Base-by-base conservation (phyloP, 2,113 vertebrate species). In the Gambusia affinis region DNA sequence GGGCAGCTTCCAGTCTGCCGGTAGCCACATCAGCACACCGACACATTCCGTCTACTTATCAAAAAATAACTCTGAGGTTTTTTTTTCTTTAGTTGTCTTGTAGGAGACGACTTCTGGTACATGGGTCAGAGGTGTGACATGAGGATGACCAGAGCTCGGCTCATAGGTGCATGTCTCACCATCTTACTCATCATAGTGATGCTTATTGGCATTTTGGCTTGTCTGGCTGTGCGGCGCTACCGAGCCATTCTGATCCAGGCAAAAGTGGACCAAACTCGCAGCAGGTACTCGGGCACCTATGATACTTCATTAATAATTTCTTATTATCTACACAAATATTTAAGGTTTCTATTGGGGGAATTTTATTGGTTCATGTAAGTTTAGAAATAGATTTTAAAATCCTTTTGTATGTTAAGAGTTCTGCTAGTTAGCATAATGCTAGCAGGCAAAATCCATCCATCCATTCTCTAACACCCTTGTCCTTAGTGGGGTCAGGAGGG, bases 101-200 rank as follows among this genome's bases (percentile, higher is more conserved):
- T 93, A 0, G 96, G 96, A 47, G 94, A 95, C 8, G 93, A 97
- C 75, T 97, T 95, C 91, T 97, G 96, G 96, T 97, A 94, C 90
- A 89, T 97, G 96, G 96, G 96, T 27, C 90, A 89, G 84, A 90
- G 91, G 72, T 97, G 96, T 12, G 95, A 97, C 69, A 74, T 94
- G 60, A 93, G 79, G 54, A 95, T 97, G 96, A 97, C 96, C 0
- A 93, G 88, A 61, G 92, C 90, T 60, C 82, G 93, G 24, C 90
- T 97, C 39, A 91, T 94, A 42, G 95, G 95, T 1, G 64, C 85
- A 0, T 96, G 95, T 2, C 88, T 94, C 0, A 95, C 93, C 5
- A 83, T 94, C 61, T 89, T 97, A 75, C 81, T 95, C 69, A 67
- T 93, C 70, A 72, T 94, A 30, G 37, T 93, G 63, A 87, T 89